These are phyloP conservation scores for Cyrtorhinus lividipennis DNA, from an alignment of 1,140 invertebrate species.

Conservation along the genomic window DNA sequence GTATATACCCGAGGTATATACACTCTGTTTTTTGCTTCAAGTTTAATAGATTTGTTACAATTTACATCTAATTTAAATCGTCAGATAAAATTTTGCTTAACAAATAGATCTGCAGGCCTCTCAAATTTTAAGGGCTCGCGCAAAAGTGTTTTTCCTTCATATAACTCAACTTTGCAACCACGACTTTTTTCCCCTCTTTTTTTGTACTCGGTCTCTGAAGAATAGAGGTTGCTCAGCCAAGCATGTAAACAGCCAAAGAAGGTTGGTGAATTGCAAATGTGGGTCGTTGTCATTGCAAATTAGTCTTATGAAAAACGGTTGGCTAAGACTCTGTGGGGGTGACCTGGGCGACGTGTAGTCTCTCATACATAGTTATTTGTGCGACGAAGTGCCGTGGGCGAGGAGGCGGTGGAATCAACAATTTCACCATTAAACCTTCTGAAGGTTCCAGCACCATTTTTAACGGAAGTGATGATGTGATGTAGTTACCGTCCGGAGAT, in stretches of 20 bases:
- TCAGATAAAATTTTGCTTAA: no score
- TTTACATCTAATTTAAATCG: no score
- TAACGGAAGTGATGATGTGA: no score
- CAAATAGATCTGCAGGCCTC: no score
- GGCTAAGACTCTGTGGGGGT: background rate
- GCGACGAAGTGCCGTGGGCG: background rate
- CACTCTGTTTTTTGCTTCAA: no score
- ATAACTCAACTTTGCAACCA: background rate
- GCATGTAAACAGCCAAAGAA: background rate
- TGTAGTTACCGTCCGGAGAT: no score
- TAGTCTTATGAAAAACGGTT: constrained; percentile 7
- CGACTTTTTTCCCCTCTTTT: background rate
- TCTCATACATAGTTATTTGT: constrained; percentile 6
- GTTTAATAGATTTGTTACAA: no score
- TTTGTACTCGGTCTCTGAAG: background rate
- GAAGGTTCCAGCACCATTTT: no score
- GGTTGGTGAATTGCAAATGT: constrained; percentile 7
- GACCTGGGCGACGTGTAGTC: constrained; percentile 1
- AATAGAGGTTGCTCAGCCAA: background rate
- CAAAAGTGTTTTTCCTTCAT: no score
- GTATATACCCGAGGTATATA: no score
- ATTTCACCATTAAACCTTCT: no score
- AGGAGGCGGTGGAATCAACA: background rate
- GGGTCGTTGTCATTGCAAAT: constrained; percentile 7
- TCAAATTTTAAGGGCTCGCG: no score